Base-by-base conservation (phyloP, 2,888 invertebrate genomes). In the Eupeodes latifasciatus region DNA sequence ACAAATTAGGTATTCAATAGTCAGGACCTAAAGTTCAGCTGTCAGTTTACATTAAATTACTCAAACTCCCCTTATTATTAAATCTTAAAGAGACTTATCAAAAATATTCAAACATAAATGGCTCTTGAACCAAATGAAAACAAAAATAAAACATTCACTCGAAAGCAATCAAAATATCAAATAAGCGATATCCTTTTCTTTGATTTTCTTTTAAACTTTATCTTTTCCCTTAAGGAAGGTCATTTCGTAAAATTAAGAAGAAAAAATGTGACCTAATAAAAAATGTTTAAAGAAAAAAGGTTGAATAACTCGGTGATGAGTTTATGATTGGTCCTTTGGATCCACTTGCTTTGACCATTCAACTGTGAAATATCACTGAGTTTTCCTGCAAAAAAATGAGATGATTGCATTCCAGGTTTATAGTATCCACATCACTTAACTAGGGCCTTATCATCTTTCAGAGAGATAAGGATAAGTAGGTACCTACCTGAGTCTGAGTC, bases 281-380 rank as follows among this genome's bases (percentile, higher is more conserved):
- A 44, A 19, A 51, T 27, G 1, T 55, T n/a, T 6, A 7, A 16
- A 62, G 62, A 5, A 74, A 49, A 67, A 84, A 47, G 61, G 47
- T 59, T 59, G 34, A 57, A 59, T 53, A 57, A 66, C 27, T 19
- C 34, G 12, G 67, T 82, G 69, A 87, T 80, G 64, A 75, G 77
- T 72, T 77, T 81, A 74, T 86, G 86, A 86, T 80, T 78, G 74
- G 83, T 80, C 53, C 59, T 66, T 79, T 72, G n/a, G 36, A 69
- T 83, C 71, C 53, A 47, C 79, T 83, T 83, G 53, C 79, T 83
- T 83, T 83, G 86, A 79, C 71, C 71, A 76, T 80, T 76, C 53
- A 76, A 53, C 51, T 74, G 66, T 9, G 79, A 83, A 80, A 75
- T 74, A 72, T 71, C 64, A 57, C 66, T 84, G 75, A 83, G 79